These are phyloP conservation scores for Festucalex cinctus DNA, from an alignment of 2,113 vertebrate species.

Conservation along the genomic window DNA sequence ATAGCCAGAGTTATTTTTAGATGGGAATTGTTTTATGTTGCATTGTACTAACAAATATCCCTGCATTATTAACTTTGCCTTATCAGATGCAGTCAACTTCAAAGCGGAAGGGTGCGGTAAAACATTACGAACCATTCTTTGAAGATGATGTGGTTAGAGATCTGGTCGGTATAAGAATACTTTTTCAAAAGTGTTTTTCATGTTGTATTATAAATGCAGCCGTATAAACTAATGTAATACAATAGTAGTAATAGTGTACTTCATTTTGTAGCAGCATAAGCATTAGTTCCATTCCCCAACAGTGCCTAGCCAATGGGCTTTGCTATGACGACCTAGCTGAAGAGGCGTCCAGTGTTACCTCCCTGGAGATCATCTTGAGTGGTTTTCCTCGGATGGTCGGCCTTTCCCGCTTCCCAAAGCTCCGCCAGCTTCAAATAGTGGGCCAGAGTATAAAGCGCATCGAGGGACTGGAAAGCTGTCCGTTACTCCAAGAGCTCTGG, in stretches of 20 bases:
- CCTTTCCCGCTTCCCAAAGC: constrained; percentile 75
- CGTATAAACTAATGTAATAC: neutral
- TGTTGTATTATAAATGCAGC: neutral
- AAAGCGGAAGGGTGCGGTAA: constrained; percentile 61
- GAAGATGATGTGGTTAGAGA: constrained; percentile 79
- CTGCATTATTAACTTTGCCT: neutral
- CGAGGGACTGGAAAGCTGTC: constrained; percentile 72
- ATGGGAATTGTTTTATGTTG: neutral
- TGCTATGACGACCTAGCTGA: constrained; percentile 72
- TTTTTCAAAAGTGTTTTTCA: neutral
- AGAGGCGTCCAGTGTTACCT: constrained; percentile 61
- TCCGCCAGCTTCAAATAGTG: constrained; percentile 75
- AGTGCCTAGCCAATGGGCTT: constrained; percentile 79
- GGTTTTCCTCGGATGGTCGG: constrained; percentile 77
- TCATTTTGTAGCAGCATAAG: neutral
- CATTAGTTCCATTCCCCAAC: constrained; percentile 8
- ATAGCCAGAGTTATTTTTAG: neutral
- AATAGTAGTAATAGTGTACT: no score
- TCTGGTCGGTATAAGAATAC: constrained; percentile 66
- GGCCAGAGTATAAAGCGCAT: constrained; percentile 74
- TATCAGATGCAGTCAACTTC: neutral
- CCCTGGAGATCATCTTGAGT: constrained; percentile 83
- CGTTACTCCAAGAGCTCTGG: constrained; percentile 79
- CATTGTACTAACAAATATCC: neutral
- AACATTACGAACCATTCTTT: constrained; percentile 57